Evolutionary conservation across 2,888 invertebrate species (phyloP), one percentile per base, ranked within the genome.

Genomic region (Dasysyrphus tricinctus): DNA sequence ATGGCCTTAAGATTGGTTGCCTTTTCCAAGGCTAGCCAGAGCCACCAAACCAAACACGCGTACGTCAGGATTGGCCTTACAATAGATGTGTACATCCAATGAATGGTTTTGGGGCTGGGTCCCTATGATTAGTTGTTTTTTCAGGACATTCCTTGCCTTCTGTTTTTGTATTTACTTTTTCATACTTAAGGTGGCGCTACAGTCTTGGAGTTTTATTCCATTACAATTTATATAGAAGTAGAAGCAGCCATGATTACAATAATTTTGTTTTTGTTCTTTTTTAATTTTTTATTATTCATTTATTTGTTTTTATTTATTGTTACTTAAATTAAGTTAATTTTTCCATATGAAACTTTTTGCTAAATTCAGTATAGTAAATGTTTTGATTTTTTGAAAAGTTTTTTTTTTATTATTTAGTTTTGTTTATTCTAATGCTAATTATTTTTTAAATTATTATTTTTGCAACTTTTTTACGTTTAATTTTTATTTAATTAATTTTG

Each of bases 331-430:
- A 73, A 80, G 51, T 74, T 85, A 85, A 85, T 73, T 85, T 81
- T 74, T 74, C 85, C 81, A 85, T 81, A 74, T 85, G 77, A 80
- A 85, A 80, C 77, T 85, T 85, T 85, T 81, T 61, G 77, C 85
- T 81, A 85, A 85, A 74, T 78, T 81, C 69, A 81, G 29, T 54
- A 51, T 29, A 85, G 57, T 76, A 69, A 67, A 59, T 29, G 73
- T 78, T 78, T 78, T 42, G 3, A 73, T 32, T 14, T 69, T 61
- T 78, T 70, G 57, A 78, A 72, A 24, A 44, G 42, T 73, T n/a
- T 79, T 80, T 32, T 44, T 47, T 8, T 73, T 56, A 72, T 63
- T 16, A 32, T 51, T 54, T 37, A 54, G 29, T 39, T 44, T 32
- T 32, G 16, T 49, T 56, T 57, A 37, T 2, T 76, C 76, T 84